phyloP scores from a whole-genome alignment of 2,888 invertebrate genomes.

The Cosmia trapezina region DNA sequence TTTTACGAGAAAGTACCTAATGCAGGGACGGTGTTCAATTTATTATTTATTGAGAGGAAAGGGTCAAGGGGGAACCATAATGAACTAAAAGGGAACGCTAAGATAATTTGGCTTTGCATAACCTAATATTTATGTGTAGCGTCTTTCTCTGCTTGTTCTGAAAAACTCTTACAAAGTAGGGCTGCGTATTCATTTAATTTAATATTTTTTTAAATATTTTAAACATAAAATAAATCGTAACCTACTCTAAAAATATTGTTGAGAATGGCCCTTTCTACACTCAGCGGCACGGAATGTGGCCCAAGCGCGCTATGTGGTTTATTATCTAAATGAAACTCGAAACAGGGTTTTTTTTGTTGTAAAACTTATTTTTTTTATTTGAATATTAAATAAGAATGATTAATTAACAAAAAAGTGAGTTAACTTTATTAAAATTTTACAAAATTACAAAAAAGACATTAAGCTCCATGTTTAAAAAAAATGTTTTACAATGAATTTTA shows the following conservation, averaged over 20 bases:
- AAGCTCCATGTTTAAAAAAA: no score
- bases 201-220: background rate
- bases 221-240: background rate
- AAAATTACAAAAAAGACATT: no score
- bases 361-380: no score
- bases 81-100: slow-evolving; percentile 33
- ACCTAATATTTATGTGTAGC: slow-evolving; percentile 36
- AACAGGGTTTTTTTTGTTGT: no score
- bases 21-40: slow-evolving; percentile 28
- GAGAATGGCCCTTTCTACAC: slow-evolving; percentile 1
- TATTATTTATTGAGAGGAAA: slow-evolving; percentile 43
- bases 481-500: no score
- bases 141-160: background rate
- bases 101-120: slow-evolving; percentile 42
- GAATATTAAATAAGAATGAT: no score
- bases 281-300: no score
- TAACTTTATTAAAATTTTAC: no score
- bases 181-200: no score
- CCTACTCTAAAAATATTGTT: background rate
- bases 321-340: no score
- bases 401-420: no score
- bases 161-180: background rate
- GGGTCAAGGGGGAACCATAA: slow-evolving; percentile 38
- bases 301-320: no score
- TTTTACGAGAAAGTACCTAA: slow-evolving; percentile 45